Evolutionary conservation across 1,140 invertebrate species (phyloP).

Genomic region (Caenorhabditis remanei): DNA sequence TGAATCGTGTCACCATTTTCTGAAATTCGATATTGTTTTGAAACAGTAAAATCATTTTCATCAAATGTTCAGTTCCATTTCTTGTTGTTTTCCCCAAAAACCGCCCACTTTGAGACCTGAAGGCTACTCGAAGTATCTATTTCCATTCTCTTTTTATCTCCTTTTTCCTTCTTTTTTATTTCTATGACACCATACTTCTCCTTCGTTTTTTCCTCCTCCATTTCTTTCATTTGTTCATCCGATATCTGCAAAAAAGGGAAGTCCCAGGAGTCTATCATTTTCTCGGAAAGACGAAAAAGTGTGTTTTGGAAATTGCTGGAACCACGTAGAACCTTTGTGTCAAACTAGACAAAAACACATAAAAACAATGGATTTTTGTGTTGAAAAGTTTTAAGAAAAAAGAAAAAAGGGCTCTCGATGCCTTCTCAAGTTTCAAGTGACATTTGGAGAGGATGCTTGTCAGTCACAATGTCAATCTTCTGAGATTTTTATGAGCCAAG

Average conservation of each 20-base stretch:
- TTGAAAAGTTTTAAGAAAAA: slow-evolving; percentile 7
- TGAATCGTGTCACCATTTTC: no score
- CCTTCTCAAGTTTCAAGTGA: slow-evolving; percentile 10
- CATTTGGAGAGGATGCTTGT: slow-evolving; percentile 14
- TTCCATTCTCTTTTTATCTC: slow-evolving; percentile 16
- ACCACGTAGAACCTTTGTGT: slow-evolving; percentile 2
- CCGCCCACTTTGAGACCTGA: not conserved
- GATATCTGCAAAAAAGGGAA: not conserved
- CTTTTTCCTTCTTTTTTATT: not conserved
- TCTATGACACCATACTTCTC: not conserved
- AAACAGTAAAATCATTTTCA: no score
- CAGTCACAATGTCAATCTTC: slow-evolving; percentile 50
- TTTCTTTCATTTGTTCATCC: slow-evolving; percentile 31
- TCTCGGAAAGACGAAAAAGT: slow-evolving; percentile 13
- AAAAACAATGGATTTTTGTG: not conserved
- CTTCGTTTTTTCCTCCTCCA: not conserved
- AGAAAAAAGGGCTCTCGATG: not conserved
- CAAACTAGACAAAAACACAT: not conserved
- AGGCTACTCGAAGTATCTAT: slow-evolving; percentile 25
- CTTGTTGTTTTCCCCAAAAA: not conserved
- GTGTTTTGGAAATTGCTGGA: slow-evolving; percentile 12
- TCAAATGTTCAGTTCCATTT: no score
- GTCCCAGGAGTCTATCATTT: slow-evolving; percentile 36
- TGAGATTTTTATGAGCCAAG: slow-evolving; percentile 7
- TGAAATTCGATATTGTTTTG: no score